phyloP scores from a whole-genome alignment of 2,113 vertebrate species.

The Daboia siamensis region DNA sequence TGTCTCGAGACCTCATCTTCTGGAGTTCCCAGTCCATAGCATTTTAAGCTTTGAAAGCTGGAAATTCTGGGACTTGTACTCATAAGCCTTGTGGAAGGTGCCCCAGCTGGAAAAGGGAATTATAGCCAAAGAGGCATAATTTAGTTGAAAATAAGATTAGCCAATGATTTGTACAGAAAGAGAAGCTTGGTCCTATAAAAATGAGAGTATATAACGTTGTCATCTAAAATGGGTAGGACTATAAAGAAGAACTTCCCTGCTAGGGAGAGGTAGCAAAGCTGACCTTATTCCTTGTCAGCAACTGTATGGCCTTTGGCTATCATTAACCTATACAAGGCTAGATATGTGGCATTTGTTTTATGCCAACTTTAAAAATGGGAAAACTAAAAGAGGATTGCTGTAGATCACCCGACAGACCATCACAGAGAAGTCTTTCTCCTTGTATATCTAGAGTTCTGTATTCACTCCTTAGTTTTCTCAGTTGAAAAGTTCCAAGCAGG shows the following conservation, averaged over 20 bases:
- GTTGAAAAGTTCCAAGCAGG: neutral
- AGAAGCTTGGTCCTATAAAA: neutral
- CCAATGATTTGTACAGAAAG: neutral
- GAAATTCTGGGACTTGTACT: neutral
- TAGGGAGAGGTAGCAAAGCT: neutral
- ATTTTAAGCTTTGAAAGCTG: neutral
- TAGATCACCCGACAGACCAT: neutral
- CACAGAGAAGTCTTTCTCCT: neutral
- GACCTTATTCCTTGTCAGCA: slow-evolving; percentile 1
- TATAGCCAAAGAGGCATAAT: neutral
- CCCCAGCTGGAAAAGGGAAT: neutral
- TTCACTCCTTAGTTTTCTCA: neutral
- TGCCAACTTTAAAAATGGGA: neutral
- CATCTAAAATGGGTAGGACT: neutral
- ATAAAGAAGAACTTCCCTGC: slow-evolving; percentile 4
- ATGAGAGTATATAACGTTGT: neutral
- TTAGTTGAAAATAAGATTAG: neutral
- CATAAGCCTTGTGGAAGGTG: neutral
- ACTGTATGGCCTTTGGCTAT: neutral
- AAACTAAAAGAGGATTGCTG: neutral
- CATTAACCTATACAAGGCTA: neutral
- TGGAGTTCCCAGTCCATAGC: neutral
- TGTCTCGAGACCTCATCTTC: neutral
- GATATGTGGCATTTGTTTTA: slow-evolving; percentile 13
- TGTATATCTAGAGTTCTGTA: neutral